Evolutionary conservation across 2,888 invertebrate species (phyloP), one percentile per base, ranked within the genome.

Genomic region (Himalopsyche tibetana): DNA sequence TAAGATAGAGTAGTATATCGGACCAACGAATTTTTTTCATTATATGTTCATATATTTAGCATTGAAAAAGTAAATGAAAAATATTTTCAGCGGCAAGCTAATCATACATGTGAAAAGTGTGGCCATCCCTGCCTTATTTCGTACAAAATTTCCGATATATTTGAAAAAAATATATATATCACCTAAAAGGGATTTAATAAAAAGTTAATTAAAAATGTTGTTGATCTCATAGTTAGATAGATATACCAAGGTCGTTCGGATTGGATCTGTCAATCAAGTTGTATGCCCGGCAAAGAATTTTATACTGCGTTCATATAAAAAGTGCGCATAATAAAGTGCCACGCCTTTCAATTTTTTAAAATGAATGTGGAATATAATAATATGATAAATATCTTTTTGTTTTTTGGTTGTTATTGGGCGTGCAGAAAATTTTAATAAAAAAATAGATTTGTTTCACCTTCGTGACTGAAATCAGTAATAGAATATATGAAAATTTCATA

Each of bases 231-330:
- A 28, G 74, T 36, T 74, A 74, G 74, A 74, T 74, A 36, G 74
- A 74, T 74, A 74, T 74, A 74, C 74, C 74, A 74, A 74, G 74
- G 74, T 74, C 74, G 74, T 74, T 74, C 15, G 74, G 38, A 74
- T 74, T 74, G 74, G 36, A 74, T 36, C 74, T 74, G 74, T 74
- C 74, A 74, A 74, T 74, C 74, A 74, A 74, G 28, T 74, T 36
- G 74, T 74, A 74, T 74, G 74, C 36, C 74, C 74, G 74, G 74
- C 74, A 74, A 74, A 74, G 74, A 74, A 74, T 74, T 74, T 36
- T 74, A 74, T 74, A 74, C 74, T 74, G 28, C 74, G 74, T 74
- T 74, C 74, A 36, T 36, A 74, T 36, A 74, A 74, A 74, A 74
- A 74, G 74, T 74, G 36, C 36, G 74, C 74, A 28, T 74, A 36